Percentiles rank a stretch among this genome's conserved stretches.
These are phyloP conservation scores for Sclerodermus sp. DNA, from an alignment of 2,888 invertebrate genomes.

Conservation along the genomic window DNA sequence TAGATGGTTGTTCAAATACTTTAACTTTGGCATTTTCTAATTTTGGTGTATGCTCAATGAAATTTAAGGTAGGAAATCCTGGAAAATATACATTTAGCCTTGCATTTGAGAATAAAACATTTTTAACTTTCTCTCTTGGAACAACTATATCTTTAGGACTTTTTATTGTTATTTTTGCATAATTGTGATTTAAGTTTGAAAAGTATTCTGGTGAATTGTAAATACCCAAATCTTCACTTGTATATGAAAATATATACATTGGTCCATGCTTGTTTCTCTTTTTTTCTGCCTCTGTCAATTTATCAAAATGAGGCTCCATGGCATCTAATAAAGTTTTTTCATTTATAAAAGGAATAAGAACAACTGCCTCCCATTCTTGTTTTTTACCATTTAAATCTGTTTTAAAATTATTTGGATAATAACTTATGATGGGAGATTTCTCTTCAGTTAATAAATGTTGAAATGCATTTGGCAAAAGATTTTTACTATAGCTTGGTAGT, in stretches of 20 bases:
- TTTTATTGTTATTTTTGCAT: slow-evolving; percentile 61
- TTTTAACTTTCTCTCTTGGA: slow-evolving; percentile 62
- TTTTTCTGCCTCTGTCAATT: slow-evolving; percentile 71
- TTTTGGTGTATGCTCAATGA: slow-evolving; percentile 75
- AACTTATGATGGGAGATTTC: slow-evolving; percentile 81
- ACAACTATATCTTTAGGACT: slow-evolving; percentile 65
- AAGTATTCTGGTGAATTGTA: slow-evolving; percentile 67
- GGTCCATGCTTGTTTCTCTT: slow-evolving; percentile 83
- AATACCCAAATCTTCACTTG: slow-evolving; percentile 63
- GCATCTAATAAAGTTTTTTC: slow-evolving; percentile 67
- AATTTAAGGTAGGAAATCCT: slow-evolving; percentile 91
- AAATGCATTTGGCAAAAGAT: slow-evolving; percentile 76
- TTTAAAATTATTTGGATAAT: slow-evolving; percentile 88
- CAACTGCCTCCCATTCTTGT: slow-evolving; percentile 96
- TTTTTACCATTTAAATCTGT: slow-evolving; percentile 95
- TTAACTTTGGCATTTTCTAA: slow-evolving; percentile 62
- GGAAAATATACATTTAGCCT: slow-evolving; percentile 74
- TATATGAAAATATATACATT: slow-evolving; percentile 78
- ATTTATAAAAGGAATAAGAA: slow-evolving; percentile 90
- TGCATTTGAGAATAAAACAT: slow-evolving; percentile 73
- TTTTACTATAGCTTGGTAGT: slow-evolving; percentile 82
- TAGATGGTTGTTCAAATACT: slow-evolving; percentile 85
- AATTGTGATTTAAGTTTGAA: slow-evolving; percentile 60
- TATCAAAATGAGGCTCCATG: slow-evolving; percentile 70
- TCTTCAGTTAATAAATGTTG: slow-evolving; percentile 77